Base-by-base conservation (phyloP, 2,888 invertebrate species). In the Ophioninae sp. region DNA sequence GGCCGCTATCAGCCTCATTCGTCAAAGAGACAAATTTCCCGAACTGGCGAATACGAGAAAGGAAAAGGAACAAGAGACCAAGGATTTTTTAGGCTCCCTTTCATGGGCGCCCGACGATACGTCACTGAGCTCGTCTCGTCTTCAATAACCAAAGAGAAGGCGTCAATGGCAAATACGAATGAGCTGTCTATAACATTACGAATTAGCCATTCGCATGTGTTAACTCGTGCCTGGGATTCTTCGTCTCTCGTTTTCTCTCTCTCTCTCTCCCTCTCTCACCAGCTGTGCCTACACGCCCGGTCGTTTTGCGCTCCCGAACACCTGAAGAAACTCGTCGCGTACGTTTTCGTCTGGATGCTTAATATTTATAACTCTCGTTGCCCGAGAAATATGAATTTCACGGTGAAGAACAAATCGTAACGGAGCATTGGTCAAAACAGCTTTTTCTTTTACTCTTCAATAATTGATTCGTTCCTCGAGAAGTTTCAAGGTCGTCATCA, bases 261-360 rank as follows among this genome's bases (percentile, higher is more conserved):
- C 64, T 44, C 44, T 44, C 44, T 44, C 44, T 44, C 44, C 13
- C 44, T 44, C 44, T 50, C 50, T 77, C 61, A 21, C 50, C 89
- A 89, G 84, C 88, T 89, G 89, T 87, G 88, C 76, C 86, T 72
- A 87, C 86, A 82, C 17, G 68, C 37, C 44, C 39, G 61, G 67
- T 64, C 73, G 82, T 81, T 62, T 65, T 37, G 37, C 64, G 44
- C 41, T 67, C 69, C 69, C 70, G 64, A 44, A 69, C 89, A 89
- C 85, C 88, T 89, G 89, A 88, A 81, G 82, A 87, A 88, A 89
- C 86, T 86, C 83, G 79, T 83, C 77, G 39, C 61, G 59, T 44
- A 67, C 64, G 57, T 72, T 83, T 80, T 74, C 74, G 56, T 76
- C 56, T 56, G 41, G 59, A 23, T 56, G 23, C 23, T 61, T 30